phyloP scores from a whole-genome alignment of 2,797 vertebrate species.

The Rhynchonycteris naso region DNA sequence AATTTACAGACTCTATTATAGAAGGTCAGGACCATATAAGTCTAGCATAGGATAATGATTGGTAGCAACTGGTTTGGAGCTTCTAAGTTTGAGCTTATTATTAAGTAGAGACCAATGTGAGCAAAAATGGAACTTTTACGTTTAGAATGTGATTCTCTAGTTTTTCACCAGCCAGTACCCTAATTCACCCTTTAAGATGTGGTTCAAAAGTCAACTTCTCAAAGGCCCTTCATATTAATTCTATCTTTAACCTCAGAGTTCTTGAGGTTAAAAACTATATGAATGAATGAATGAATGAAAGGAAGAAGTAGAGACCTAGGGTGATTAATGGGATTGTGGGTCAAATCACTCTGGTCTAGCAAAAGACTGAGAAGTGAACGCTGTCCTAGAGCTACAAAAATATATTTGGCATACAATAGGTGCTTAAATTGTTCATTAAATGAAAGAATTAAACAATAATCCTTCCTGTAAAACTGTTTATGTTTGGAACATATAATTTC shows the following conservation, averaged over 20 bases:
- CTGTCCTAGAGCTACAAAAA: not conserved
- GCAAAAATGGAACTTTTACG: not conserved
- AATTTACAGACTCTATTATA: not conserved
- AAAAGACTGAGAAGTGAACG: not conserved
- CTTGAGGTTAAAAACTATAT: not conserved
- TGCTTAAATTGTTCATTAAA: not conserved
- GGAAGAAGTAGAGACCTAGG: not conserved
- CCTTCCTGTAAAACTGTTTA: not conserved
- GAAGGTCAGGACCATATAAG: not conserved
- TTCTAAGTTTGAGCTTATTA: not conserved
- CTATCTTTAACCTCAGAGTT: not conserved
- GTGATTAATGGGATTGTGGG: not conserved
- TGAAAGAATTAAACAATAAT: not conserved
- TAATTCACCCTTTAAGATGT: not conserved
- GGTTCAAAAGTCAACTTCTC: not conserved
- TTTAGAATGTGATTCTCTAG: not conserved
- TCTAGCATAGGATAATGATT: not conserved
- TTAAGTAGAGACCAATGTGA: not conserved
- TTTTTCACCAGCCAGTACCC: not conserved
- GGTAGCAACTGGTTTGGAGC: not conserved
- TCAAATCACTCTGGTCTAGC: not conserved
- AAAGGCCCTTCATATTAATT: not conserved
- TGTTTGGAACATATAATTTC: not conserved
- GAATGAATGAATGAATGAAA: slow-evolving; percentile 43
- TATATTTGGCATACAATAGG: not conserved